A percentile compares a stretch with the other conserved stretches of the same genome.
phyloP scores from a whole-genome alignment of 2,888 invertebrate genomes.

The Drosophila kanekoi region DNA sequence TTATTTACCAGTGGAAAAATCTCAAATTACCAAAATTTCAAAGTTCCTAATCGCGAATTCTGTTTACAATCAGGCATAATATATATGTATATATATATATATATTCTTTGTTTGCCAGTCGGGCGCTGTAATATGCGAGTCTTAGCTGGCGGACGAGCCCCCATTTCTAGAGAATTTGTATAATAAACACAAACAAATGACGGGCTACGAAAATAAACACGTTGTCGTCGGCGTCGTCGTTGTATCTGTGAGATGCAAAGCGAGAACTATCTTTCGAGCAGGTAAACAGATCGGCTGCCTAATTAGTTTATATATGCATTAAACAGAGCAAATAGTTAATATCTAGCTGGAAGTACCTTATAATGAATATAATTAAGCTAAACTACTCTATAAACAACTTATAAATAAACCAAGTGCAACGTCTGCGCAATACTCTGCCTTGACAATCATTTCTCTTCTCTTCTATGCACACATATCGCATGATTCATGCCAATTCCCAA shows the following conservation, averaged over 20 bases:
- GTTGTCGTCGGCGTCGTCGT: not conserved
- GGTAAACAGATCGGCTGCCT: not conserved
- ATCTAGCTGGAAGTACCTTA: too few relatives aligned
- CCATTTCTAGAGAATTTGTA: constrained; percentile 11
- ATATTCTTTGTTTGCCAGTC: not conserved
- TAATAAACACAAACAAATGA: constrained; percentile 26
- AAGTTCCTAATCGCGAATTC: constrained; percentile 1
- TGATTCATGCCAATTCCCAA: too few relatives aligned
- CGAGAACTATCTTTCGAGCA: not conserved
- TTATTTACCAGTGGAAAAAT: constrained; percentile 15
- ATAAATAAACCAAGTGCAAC: too few relatives aligned
- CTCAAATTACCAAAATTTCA: constrained; percentile 12
- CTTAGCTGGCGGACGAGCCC: constrained; percentile 43
- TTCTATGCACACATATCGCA: too few relatives aligned
- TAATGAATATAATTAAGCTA: too few relatives aligned
- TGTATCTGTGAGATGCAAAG: constrained; percentile 8
- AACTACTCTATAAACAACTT: too few relatives aligned
- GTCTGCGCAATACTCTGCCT: too few relatives aligned
- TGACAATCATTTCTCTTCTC: too few relatives aligned
- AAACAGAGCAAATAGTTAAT: too few relatives aligned
- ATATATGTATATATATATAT: not conserved
- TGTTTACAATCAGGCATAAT: constrained; percentile 8
- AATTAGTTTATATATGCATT: not conserved
- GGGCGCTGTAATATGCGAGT: constrained; percentile 30
- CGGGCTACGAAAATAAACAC: constrained; percentile 11